Evolutionary conservation across 2,797 vertebrate genomes (phyloP), one percentile per base, ranked within the genome.

Genomic region (Manis crassicaudata): DNA sequence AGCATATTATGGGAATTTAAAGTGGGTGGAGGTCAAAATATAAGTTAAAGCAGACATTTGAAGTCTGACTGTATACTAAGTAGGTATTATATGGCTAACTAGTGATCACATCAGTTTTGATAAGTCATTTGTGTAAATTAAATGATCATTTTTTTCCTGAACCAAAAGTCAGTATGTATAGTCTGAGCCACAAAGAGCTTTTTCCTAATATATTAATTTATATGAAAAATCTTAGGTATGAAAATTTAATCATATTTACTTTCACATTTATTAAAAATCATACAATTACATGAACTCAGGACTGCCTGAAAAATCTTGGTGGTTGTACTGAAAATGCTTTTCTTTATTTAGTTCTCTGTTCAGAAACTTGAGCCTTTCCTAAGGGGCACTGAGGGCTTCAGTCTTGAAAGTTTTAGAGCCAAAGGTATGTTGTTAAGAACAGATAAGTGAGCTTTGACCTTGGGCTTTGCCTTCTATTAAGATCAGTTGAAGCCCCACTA

Each of bases 361-460:
- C 97, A 97, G 95, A 98, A 98, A 85, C 95, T 98, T 5, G 97
- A 98, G 87, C 90, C 87, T n/a, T 46, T 94, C 93, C 91, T 98
- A 88, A 96, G 88, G 46, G 90, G 96, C 7, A 90, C 32, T 0
- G 94, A 98, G 0, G 97, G 97, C 50, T 98, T 98, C 79, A 97
- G 72, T 96, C 82, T 95, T 1, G 97, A 98, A 92, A 94, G 56
- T 77, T 98, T 98, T 87, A 80, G 80, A 96, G 93, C 92, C 1
- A 97, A 97, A 8, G 98, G 98, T 98, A 82, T 95, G 97, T 97
- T 58, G 70, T 14, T 96, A 75, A 96, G 37, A 85, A 62, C 27
- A 79, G 23, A 63, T 14, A 23, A 80, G 76, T 46, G 16, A 77
- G 16, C 23, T 83, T 92, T 93, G 68, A 85, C 16, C n/a, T 40